Percentiles rank a stretch among this genome's conserved stretches.
phyloP scores from a whole-genome alignment of 2,113 vertebrate species.

The Cheilinus undulatus region DNA sequence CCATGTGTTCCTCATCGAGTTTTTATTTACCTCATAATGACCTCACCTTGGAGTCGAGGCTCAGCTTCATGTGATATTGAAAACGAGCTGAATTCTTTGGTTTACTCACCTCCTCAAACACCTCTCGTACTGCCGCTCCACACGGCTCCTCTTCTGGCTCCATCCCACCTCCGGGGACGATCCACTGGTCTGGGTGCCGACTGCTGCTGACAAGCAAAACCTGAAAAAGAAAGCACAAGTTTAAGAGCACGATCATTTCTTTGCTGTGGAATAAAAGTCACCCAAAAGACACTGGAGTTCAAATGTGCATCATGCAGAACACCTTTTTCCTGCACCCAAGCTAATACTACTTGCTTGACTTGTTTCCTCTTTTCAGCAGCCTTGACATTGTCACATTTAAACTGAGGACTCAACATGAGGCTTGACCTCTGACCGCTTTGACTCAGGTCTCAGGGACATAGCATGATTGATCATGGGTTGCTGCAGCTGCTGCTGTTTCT shows the following conservation, averaged over 20 bases:
- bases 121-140: slow-evolving; percentile 92
- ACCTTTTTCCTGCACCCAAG: not conserved
- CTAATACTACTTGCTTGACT: not conserved
- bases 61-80: not conserved
- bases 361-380: not conserved
- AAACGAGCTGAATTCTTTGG: not conserved
- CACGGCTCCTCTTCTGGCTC: slow-evolving; percentile 96
- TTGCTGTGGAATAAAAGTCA: too few relatives aligned
- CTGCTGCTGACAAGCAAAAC: slow-evolving; percentile 98
- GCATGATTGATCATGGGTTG: slow-evolving; percentile 3
- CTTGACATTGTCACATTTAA: not conserved
- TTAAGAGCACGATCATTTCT: not conserved
- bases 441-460: slow-evolving; percentile 7
- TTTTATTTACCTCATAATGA: not conserved
- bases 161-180: slow-evolving; percentile 98
- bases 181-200: slow-evolving; percentile 97
- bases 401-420: slow-evolving; percentile 13
- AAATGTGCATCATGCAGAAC: not conserved
- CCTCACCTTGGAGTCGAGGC: not conserved
- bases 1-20: not conserved
- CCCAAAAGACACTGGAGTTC: not conserved
- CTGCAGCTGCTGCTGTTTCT: slow-evolving; percentile 25
- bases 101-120: slow-evolving; percentile 93
- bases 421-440: slow-evolving; percentile 4
- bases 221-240: slow-evolving; percentile 69